Conservation (phyloP, 2,797 vertebrate genomes). For the Phrynocephalus forsythii region DNA sequence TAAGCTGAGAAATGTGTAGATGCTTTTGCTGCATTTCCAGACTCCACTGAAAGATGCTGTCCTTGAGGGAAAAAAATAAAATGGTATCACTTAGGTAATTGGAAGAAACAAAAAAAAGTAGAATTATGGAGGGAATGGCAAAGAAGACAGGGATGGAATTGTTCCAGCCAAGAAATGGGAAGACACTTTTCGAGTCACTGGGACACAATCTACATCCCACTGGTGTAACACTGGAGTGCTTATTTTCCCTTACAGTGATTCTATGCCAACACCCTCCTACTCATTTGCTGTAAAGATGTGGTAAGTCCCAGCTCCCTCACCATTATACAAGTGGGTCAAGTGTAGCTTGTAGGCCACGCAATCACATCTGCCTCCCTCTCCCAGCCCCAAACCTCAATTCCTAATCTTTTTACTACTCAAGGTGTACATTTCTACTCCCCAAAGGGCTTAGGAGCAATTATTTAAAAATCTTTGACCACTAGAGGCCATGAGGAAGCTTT, state of each 20-base stretch:
- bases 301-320: neutral
- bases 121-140: neutral
- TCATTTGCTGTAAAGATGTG: neutral
- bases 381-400: no score
- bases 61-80: no score
- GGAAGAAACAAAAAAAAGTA: neutral
- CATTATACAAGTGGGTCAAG: no score
- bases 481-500: no score
- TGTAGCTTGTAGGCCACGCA: no score
- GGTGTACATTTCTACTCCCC: no score
- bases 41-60: neutral
- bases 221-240: neutral
- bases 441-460: no score
- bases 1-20: slow-evolving; percentile 1
- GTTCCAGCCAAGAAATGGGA: neutral
- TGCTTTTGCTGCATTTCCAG: slow-evolving; percentile 19
- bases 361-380: no score
- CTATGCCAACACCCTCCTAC: neutral
- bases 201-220: neutral
- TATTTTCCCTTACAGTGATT: neutral
- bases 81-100: neutral
- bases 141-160: neutral
- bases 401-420: no score
- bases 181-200: neutral
- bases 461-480: no score